Conservation (phyloP, 1,140 invertebrate species). For the Pseudomyrmex pallidus region DNA sequence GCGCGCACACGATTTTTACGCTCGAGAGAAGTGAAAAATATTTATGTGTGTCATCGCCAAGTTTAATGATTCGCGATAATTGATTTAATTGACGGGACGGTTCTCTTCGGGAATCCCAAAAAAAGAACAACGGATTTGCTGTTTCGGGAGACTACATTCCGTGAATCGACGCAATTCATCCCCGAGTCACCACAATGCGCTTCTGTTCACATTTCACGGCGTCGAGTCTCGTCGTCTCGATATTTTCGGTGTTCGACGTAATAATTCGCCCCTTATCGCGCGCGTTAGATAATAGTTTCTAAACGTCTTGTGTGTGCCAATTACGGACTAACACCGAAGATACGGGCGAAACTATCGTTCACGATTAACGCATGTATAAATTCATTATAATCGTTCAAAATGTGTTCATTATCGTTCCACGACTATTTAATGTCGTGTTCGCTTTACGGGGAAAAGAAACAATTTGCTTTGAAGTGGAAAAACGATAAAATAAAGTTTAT, state of each 20-base stretch:
- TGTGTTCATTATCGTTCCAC: too few relatives aligned
- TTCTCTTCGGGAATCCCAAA: neutral
- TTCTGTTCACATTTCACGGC: conserved; percentile 5
- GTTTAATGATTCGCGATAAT: neutral
- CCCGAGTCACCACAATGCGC: neutral
- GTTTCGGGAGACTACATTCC: neutral
- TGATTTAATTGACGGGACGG: neutral
- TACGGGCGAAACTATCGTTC: neutral
- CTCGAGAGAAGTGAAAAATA: neutral
- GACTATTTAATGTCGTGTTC: too few relatives aligned
- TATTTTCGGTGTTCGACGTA: conserved; percentile 1
- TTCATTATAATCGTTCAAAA: too few relatives aligned
- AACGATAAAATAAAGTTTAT: too few relatives aligned
- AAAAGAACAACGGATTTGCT: conserved; percentile 7
- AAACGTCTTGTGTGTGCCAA: neutral
- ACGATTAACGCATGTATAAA: conserved; percentile 10
- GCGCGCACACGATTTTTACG: neutral
- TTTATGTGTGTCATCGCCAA: too few relatives aligned
- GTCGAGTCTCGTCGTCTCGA: neutral
- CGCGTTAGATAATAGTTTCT: neutral
- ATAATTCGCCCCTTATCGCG: conserved; percentile 6
- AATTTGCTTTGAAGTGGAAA: too few relatives aligned
- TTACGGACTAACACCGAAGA: neutral
- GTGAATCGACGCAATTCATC: conserved; percentile 5
- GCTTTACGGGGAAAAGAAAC: too few relatives aligned